Base-by-base conservation (phyloP, 2,113 vertebrate species). In the Cyanistes caeruleus region DNA sequence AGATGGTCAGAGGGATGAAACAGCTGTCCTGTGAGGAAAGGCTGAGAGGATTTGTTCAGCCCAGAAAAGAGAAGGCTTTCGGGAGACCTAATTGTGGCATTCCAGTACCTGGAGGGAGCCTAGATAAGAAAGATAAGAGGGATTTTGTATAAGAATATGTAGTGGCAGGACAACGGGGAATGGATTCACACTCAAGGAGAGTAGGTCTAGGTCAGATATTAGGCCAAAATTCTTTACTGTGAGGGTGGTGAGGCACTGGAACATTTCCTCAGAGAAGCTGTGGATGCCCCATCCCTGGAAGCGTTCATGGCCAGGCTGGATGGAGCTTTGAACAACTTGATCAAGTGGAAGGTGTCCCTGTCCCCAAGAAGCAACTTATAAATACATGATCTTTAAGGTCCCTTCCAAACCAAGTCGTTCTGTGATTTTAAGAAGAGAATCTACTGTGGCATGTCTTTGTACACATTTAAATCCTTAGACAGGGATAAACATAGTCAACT, bases 201-300 rank as follows among this genome's bases (percentile, higher is more conserved):
- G 7, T 10, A 31, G 17, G n/a, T 35, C 12, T 62, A 41, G n/a
- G n/a, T 15, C 21, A 27, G n/a, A 22, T 31, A 68, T 41, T 60
- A 60, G n/a, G 13, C 33, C 31, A 11, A 60, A 48, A 35, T 27
- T 53, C 9, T 60, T n/a, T 31, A 12, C n/a, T 46, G 7, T 68
- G 30, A 27, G 9, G 16, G 7, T 48, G 13, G 24, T 35, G 24
- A 60, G n/a, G 13, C 4, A 14, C 19, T 18, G 46, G 9, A 24
- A 30, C 13, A 10, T 0, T n/a, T 21, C 13, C 7, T 58, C 21
- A 33, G 43, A n/a, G 24, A n/a, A 39, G 28, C 7, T 8, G 10
- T 53, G 53, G 9, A 30, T 46, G 5, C 7, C 37, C 4, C 13
- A 41, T n/a, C 13, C n/a, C 20, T 60, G 46, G 6, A 75, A 67